A percentile compares a stretch with the other conserved stretches of the same genome.
These are phyloP conservation scores for Achatina immaculata DNA, from an alignment of 1,140 invertebrate species.

Conservation along the genomic window DNA sequence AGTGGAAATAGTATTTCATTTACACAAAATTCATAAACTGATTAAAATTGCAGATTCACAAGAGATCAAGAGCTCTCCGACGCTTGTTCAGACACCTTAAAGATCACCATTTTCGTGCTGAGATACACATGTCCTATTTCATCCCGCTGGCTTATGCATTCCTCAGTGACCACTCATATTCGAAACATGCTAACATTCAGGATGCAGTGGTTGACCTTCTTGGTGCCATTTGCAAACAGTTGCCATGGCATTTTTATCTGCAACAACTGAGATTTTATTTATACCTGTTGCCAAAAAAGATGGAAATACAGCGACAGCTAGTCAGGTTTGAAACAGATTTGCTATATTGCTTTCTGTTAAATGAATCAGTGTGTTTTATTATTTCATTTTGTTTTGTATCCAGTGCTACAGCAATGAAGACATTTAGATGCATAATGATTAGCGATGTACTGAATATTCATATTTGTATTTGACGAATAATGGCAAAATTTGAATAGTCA, in stretches of 20 bases:
- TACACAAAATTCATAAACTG: no score
- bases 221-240: constrained; percentile 80
- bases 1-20: no score
- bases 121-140: constrained; percentile 85
- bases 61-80: constrained; percentile 83
- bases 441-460: no score
- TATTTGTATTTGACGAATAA: no score
- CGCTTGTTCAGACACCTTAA: constrained; percentile 72
- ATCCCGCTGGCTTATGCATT: constrained; percentile 86
- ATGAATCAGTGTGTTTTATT: neutral
- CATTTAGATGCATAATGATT: no score
- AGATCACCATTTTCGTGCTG: constrained; percentile 75
- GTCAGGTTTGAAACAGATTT: constrained; percentile 58
- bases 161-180: constrained; percentile 83
- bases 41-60: constrained; percentile 87
- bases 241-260: constrained; percentile 91
- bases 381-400: no score
- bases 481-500: no score
- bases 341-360: neutral
- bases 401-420: no score
- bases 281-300: constrained; percentile 78
- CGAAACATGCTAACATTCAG: constrained; percentile 81
- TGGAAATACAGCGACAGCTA: constrained; percentile 82
- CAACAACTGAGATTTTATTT: constrained; percentile 85
- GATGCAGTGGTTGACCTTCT: constrained; percentile 81